Evolutionary conservation across 2,888 invertebrate species (phyloP).

Genomic region (Syrista parreyssii): DNA sequence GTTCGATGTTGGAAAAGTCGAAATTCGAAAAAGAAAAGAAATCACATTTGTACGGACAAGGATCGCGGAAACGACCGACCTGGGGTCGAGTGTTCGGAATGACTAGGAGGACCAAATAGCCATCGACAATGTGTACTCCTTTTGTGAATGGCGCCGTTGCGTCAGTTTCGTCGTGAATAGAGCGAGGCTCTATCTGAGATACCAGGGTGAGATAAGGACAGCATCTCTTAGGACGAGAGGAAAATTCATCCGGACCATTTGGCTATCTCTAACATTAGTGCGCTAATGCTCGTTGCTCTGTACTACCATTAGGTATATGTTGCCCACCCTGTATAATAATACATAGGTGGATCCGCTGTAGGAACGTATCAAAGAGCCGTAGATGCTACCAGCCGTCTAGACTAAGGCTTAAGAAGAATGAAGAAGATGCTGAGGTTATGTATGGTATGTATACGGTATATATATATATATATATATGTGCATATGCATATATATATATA

Average conservation of each 20-base stretch:
- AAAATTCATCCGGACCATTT: constrained; percentile 51
- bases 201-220: constrained; percentile 36
- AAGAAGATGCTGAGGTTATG: constrained; percentile 4
- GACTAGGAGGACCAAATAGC: background rate
- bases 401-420: constrained; percentile 18
- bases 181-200: background rate
- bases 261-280: constrained; percentile 47
- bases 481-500: background rate
- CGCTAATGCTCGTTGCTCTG: constrained; percentile 7
- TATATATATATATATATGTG: background rate
- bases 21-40: too few species aligned
- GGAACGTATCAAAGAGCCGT: too few species aligned
- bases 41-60: too few species aligned
- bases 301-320: too few species aligned
- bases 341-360: too few species aligned
- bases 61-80: too few species aligned
- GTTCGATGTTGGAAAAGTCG: too few species aligned
- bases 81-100: too few species aligned
- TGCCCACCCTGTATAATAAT: too few species aligned
- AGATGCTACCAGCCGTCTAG: constrained; percentile 5
- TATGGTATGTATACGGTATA: constrained; percentile 5
- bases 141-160: constrained; percentile 1
- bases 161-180: constrained; percentile 4
- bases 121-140: background rate
- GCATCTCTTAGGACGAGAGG: constrained; percentile 33